phyloP scores from a whole-genome alignment of 1,140 invertebrate genomes.

The Drosophila ercepeae region DNA sequence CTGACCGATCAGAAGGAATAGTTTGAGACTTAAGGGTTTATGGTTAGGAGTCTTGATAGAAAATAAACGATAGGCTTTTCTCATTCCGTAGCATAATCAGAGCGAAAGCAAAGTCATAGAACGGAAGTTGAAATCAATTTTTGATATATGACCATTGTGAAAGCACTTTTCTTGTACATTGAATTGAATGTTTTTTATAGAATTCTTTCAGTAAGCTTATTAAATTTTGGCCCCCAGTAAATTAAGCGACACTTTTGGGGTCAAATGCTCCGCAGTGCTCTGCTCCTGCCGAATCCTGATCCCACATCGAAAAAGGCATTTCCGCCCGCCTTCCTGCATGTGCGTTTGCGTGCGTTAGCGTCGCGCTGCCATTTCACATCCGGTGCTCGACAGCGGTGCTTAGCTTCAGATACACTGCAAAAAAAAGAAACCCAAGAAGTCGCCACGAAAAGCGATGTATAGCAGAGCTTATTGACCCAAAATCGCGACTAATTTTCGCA shows the following conservation, averaged over 20 bases:
- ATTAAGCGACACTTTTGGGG: constrained; percentile 1
- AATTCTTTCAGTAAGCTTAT: neutral
- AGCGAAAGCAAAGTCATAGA: neutral
- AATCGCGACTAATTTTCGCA: constrained; percentile 2
- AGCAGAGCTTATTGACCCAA: neutral
- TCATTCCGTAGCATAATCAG: neutral
- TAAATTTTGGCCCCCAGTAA: constrained; percentile 1
- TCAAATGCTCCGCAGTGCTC: neutral
- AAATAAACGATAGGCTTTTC: neutral
- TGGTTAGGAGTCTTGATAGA: too few relatives aligned
- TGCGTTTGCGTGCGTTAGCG: constrained; percentile 38
- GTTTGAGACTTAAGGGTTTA: neutral
- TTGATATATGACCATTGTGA: neutral
- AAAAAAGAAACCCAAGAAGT: neutral
- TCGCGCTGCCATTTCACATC: constrained; percentile 73
- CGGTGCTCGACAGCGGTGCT: constrained; percentile 60
- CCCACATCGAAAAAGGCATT: constrained; percentile 50
- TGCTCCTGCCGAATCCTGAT: neutral
- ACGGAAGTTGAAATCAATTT: neutral
- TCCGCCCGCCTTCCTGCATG: constrained; percentile 60
- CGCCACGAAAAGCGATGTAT: neutral
- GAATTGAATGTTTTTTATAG: neutral
- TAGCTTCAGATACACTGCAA: constrained; percentile 31
- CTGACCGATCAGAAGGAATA: neutral
- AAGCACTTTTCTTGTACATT: neutral